These are phyloP conservation scores for Horisme vitalbata DNA, from an alignment of 2,888 invertebrate species.

Conservation along the genomic window DNA sequence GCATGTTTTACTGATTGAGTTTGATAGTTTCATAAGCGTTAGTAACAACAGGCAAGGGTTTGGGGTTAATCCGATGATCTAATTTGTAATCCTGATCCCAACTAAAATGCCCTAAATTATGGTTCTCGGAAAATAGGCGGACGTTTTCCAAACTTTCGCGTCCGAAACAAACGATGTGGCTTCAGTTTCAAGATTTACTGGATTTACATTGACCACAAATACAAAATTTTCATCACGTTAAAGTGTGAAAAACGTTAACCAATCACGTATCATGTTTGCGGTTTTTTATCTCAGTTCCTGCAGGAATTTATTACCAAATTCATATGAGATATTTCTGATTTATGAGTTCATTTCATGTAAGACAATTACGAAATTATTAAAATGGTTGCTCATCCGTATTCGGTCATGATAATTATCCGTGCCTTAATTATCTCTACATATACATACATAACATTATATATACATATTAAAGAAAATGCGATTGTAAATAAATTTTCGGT, in stretches of 20 bases:
- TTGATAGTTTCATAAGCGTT: conserved; percentile 6
- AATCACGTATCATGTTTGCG: too few relatives aligned
- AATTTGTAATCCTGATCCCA: conserved; percentile 19
- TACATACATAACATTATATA: too few relatives aligned
- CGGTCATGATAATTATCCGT: too few relatives aligned
- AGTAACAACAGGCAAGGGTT: conserved; percentile 16
- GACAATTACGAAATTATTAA: too few relatives aligned
- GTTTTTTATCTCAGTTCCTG: too few relatives aligned
- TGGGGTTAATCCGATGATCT: conserved; percentile 20
- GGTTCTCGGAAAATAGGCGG: conserved; percentile 17
- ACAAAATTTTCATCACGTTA: neutral
- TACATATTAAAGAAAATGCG: too few relatives aligned
- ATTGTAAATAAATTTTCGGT: too few relatives aligned
- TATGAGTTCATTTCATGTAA: too few relatives aligned
- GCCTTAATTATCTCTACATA: too few relatives aligned
- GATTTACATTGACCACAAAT: conserved; percentile 5
- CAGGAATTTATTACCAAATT: too few relatives aligned
- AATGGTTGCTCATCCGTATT: too few relatives aligned
- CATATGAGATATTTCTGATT: too few relatives aligned
- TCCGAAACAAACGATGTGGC: conserved; percentile 23
- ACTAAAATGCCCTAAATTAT: conserved; percentile 11
- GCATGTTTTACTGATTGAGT: neutral
- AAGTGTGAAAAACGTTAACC: neutral
- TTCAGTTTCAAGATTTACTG: conserved; percentile 13
- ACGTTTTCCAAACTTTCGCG: conserved; percentile 14